Base-by-base conservation (phyloP, 2,888 invertebrate genomes). In the Chamaedrilus cognettii region DNA sequence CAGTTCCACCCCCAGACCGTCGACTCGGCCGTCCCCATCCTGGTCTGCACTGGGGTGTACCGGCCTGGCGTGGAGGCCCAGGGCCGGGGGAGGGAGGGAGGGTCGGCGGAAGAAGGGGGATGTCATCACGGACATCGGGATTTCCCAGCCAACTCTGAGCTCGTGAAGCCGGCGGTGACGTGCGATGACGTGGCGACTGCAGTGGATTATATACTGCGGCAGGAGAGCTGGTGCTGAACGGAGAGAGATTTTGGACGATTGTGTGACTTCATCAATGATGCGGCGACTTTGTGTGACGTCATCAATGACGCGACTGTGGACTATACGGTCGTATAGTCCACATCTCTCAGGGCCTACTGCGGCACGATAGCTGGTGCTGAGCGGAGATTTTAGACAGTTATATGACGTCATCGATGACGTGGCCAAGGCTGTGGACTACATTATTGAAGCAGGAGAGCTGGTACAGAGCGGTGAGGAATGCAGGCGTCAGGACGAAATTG, bases 31-130 rank as follows among this genome's bases (percentile, higher is more conserved):
- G 77, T 78, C 61, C 77, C 79, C 58, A 65, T 82, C 5, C 74
- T 83, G 30, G 83, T 83, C 3, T 79, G 80, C 19, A 83, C 83
- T 0, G 83, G 83, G 1, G 81, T 82, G 3, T 83, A 78, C 75
- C 77, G 78, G 50, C 30, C 55, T 51, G 67, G 65, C 42, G 42
- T 50, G 23, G 31, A 50, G 19, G 5, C 74, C 75, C 52, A 42
- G 15, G 69, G 63, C 2, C 69, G 69, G 11, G 74, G 73, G 42
- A 71, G 72, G 58, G 63, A 70, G 19, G n/a, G n/a, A n/a, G n/a
- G n/a, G n/a, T n/a, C n/a, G n/a, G n/a, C n/a, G n/a, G 80, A 81
- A 67, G 79, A 80, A 33, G 82, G 80, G 15, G 81, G 80, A 66
- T 72, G 80, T 42, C 79, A 81, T 69, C 80, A 81, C 51, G 82